A percentile compares a stretch with the other conserved stretches of the same genome.
These are phyloP conservation scores for Acanthurus leucopareius DNA, from an alignment of 2,797 vertebrate genomes.

Conservation along the genomic window DNA sequence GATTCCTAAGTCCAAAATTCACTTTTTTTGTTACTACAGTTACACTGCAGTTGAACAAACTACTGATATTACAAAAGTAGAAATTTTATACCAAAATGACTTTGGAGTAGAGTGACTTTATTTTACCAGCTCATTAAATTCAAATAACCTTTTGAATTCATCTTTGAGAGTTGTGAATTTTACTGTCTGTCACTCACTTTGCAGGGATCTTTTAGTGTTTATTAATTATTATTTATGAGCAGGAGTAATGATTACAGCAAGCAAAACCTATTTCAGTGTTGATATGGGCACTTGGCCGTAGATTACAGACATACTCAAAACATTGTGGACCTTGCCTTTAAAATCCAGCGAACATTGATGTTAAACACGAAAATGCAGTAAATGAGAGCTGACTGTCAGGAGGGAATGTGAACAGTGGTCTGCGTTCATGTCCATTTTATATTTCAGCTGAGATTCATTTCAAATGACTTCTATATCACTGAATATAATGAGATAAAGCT, in stretches of 20 bases:
- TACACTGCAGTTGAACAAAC: background rate
- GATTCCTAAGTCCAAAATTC: background rate
- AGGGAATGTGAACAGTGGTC: slow-evolving; percentile 78
- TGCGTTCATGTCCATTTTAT: slow-evolving; percentile 55
- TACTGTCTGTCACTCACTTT: background rate
- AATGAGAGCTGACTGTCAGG: slow-evolving; percentile 46
- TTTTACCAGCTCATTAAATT: too few relatives aligned
- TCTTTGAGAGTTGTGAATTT: background rate
- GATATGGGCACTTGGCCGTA: background rate
- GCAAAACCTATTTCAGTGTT: background rate
- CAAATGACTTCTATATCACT: slow-evolving; percentile 28
- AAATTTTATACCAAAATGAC: too few relatives aligned
- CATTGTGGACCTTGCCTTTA: slow-evolving; percentile 21
- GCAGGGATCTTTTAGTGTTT: too few relatives aligned
- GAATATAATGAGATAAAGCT: slow-evolving; percentile 15
- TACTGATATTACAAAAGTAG: too few relatives aligned
- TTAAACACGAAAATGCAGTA: slow-evolving; percentile 25
- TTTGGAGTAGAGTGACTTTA: too few relatives aligned
- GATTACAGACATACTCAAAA: background rate
- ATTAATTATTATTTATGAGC: too few relatives aligned
- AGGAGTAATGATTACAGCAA: background rate
- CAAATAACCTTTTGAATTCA: background rate
- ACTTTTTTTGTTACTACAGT: background rate
- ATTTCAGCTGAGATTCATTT: slow-evolving; percentile 41
- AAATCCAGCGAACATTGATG: slow-evolving; percentile 8